phyloP scores from a whole-genome alignment of 1,140 invertebrate genomes.

The Globodera rostochiensis region DNA sequence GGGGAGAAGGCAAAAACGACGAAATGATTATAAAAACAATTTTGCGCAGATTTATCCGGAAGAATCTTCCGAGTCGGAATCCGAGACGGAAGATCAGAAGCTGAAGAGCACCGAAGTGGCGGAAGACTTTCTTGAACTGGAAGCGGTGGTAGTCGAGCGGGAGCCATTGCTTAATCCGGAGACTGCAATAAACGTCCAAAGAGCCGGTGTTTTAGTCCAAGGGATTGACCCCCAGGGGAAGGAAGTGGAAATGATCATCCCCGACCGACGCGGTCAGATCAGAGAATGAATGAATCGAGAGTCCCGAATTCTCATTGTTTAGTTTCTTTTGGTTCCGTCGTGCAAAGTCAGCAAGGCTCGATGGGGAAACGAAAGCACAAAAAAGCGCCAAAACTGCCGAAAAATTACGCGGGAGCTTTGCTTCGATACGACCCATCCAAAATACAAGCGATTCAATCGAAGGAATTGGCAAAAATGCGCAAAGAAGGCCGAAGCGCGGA shows the following conservation, averaged over 20 bases:
- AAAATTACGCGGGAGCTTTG: conserved; percentile 26
- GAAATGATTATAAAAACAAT: neutral
- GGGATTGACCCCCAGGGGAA: neutral
- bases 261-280: neutral
- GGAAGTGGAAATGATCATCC: conserved; percentile 8
- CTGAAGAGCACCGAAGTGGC: conserved; percentile 3
- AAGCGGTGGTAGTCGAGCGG: conserved; percentile 18
- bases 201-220: conserved; percentile 4
- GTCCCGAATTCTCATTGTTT: neutral
- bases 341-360: neutral
- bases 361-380: conserved; percentile 1
- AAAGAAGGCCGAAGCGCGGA: conserved; percentile 39
- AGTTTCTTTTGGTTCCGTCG: conserved; percentile 3
- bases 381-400: conserved; percentile 25
- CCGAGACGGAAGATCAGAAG: conserved; percentile 35
- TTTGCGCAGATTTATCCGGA: conserved; percentile 26
- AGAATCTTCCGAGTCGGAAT: conserved; percentile 37
- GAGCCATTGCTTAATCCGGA: neutral
- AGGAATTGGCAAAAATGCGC: conserved; percentile 52
- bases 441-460: conserved; percentile 51
- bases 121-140: neutral
- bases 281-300: conserved; percentile 21
- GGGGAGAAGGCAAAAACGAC: neutral
- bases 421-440: conserved; percentile 42
- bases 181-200: conserved; percentile 2